A percentile compares a stretch with the other conserved stretches of the same genome.
phyloP scores from a whole-genome alignment of 2,888 invertebrate species.

The Lasioglossum leucozonium region DNA sequence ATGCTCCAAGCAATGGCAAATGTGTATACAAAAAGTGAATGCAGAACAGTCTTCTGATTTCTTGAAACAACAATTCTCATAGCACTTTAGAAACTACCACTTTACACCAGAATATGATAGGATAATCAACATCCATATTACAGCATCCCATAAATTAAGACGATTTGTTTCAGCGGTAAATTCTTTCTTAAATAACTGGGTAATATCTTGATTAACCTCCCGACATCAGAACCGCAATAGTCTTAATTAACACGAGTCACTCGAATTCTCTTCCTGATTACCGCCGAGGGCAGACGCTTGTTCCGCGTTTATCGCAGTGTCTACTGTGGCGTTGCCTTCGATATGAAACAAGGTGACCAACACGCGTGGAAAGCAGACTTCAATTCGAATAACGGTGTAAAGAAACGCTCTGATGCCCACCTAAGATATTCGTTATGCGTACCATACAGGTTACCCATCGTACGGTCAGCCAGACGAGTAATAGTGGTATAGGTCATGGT shows the following conservation, averaged over 20 bases:
- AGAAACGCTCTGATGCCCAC: constrained; percentile 80
- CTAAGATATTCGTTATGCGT: constrained; percentile 73
- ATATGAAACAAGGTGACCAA: constrained; percentile 62
- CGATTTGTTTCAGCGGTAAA: neutral
- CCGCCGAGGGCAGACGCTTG: neutral
- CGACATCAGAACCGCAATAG: constrained; percentile 28
- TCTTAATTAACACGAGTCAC: constrained; percentile 46
- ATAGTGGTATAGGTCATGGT: constrained; percentile 64
- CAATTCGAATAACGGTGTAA: constrained; percentile 77
- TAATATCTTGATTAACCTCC: constrained; percentile 15
- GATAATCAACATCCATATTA: neutral
- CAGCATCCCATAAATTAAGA: neutral
- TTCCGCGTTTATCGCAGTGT: neutral
- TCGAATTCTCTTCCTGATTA: constrained; percentile 23
- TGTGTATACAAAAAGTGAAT: neutral
- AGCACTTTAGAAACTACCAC: neutral
- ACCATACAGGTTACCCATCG: constrained; percentile 55
- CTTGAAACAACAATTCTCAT: neutral
- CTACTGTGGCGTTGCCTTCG: constrained; percentile 24
- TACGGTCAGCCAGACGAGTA: constrained; percentile 49
- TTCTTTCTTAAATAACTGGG: neutral
- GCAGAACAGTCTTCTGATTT: neutral
- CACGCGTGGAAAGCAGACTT: constrained; percentile 62
- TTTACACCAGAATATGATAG: neutral
- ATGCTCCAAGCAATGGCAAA: neutral